Percentiles rank a stretch among this genome's conserved stretches.
These are phyloP conservation scores for Geopemphigus sp. DNA, from an alignment of 1,140 invertebrate genomes.

Conservation along the genomic window DNA sequence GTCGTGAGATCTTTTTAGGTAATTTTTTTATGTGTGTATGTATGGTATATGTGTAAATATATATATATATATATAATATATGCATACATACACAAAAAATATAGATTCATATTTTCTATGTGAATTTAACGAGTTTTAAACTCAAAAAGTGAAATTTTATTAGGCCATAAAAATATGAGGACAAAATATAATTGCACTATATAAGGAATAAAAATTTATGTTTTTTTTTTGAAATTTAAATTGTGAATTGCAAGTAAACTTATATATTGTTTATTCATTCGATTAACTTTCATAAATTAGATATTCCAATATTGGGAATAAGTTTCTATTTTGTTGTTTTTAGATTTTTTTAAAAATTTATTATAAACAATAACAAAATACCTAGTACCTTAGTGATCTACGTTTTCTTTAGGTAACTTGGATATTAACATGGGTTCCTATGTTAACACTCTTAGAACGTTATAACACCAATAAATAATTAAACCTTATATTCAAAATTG, in stretches of 20 bases:
- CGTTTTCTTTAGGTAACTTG: background rate
- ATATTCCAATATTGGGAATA: background rate
- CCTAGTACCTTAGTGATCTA: background rate
- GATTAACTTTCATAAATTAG: background rate
- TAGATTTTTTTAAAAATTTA: background rate
- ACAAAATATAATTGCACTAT: background rate
- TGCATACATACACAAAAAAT: background rate
- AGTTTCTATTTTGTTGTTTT: background rate
- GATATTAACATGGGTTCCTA: background rate
- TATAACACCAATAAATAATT: background rate
- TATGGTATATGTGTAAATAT: too few relatives aligned
- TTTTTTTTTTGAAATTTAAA: background rate
- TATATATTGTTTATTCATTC: background rate
- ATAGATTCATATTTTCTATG: slow-evolving; percentile 6
- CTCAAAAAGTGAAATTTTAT: background rate
- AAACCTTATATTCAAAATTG: background rate
- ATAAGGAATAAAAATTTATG: background rate
- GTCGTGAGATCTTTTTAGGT: background rate
- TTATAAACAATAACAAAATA: background rate
- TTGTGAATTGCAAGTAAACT: background rate
- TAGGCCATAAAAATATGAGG: background rate
- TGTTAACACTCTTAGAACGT: background rate
- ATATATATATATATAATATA: background rate
- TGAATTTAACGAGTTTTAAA: slow-evolving; percentile 3
- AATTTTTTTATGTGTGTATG: background rate